Evolutionary conservation across 1,140 invertebrate species (phyloP).

Genomic region (Pseudomyrmex flavicornis): DNA sequence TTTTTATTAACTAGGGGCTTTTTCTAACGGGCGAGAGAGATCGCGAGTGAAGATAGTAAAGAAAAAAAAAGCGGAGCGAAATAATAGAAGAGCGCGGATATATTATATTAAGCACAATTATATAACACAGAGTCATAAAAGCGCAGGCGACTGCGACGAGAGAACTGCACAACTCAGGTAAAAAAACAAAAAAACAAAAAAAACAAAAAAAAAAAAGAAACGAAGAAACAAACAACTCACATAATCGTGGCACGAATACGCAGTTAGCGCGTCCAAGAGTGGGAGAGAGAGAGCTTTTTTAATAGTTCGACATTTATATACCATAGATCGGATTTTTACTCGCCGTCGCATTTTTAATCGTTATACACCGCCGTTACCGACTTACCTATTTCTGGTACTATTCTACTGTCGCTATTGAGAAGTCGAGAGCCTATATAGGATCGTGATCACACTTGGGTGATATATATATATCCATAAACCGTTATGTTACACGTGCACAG

Average conservation of each 20-base stretch:
- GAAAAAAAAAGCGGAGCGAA: slow-evolving; percentile 6
- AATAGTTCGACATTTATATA: slow-evolving; percentile 61
- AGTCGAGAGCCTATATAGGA: slow-evolving; percentile 77
- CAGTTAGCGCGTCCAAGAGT: not conserved
- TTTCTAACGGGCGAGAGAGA: slow-evolving; percentile 56
- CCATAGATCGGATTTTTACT: slow-evolving; percentile 59
- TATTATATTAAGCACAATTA: not conserved
- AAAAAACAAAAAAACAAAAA: not conserved
- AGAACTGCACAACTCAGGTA: slow-evolving; percentile 56
- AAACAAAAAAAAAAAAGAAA: no score
- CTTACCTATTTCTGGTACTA: slow-evolving; percentile 62
- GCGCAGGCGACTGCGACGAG: slow-evolving; percentile 37
- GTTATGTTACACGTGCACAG: slow-evolving; percentile 78
- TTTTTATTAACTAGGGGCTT: slow-evolving; percentile 76
- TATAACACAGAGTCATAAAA: not conserved
- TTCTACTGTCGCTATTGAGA: slow-evolving; percentile 71
- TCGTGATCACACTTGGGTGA: slow-evolving; percentile 73
- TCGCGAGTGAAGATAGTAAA: slow-evolving; percentile 18
- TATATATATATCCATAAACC: slow-evolving; percentile 59
- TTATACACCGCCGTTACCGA: slow-evolving; percentile 62
- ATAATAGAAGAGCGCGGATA: slow-evolving; percentile 3
- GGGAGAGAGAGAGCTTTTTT: slow-evolving; percentile 6
- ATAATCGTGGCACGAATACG: slow-evolving; percentile 3
- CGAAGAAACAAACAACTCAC: no score
- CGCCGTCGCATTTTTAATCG: slow-evolving; percentile 47